Base-by-base conservation (phyloP, 1,140 invertebrate species). In the Drosophila quadrilineata region DNA sequence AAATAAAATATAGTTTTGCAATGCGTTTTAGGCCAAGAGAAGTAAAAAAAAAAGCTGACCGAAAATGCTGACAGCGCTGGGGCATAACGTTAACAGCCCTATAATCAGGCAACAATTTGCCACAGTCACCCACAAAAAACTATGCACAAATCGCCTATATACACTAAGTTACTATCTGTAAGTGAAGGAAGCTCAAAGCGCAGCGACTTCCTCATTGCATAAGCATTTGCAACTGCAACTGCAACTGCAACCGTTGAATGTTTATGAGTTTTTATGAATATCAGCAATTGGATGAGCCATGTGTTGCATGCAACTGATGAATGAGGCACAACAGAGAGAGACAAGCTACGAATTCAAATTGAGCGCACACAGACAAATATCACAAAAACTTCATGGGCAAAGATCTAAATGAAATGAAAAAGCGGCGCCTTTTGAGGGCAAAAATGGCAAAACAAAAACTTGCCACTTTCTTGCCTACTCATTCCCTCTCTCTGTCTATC, bases 21-120 rank as follows among this genome's bases (percentile, higher is more conserved):
- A 31, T 33, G 17, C 3, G 3, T 19, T 21, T 28, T 19, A 31
- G 4, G 6, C 6, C 5, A 16, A 19, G 8, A 10, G 14, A 0
- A 6, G 22, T 14, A 26, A 9, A 36, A 17, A n/a, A n/a, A n/a
- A n/a, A n/a, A n/a, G n/a, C 29, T 52, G 46, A 60, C 24, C 54
- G 62, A 50, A 48, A 64, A 36, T 41, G 53, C 71, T 57, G 53
- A 28, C 35, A 69, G 54, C 49, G 21, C 6, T 53, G 40, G 63
- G 57, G 57, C 68, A 48, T 50, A 52, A 64, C 52, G 38, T 36
- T 36, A 69, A 66, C 28, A 80, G 65, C 66, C 70, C 69, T 68
- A 75, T 82, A 80, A 80, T 80, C 75, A 75, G 62, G 56, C 43
- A 58, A 48, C 67, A 56, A 73, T 82, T 80, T 82, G 76, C 76